A percentile compares a stretch with the other conserved stretches of the same genome.
phyloP scores from a whole-genome alignment of 2,113 vertebrate species.

The Lucifuga dentata region DNA sequence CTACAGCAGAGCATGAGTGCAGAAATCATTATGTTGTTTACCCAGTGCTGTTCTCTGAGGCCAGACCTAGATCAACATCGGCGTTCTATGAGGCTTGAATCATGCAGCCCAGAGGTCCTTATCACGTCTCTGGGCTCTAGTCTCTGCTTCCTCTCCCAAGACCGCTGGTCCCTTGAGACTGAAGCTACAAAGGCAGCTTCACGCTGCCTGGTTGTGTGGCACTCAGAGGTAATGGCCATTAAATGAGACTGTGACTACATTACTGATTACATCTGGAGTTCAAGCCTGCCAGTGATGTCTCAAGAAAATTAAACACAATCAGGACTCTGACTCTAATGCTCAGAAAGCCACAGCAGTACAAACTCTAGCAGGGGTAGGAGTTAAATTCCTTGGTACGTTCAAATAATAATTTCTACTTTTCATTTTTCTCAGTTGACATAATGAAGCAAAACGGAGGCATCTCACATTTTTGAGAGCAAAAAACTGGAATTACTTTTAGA shows the following conservation, averaged over 20 bases:
- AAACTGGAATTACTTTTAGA: no score
- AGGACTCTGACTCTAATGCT: constrained; percentile 8
- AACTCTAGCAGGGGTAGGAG: no score
- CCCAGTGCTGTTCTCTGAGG: neutral
- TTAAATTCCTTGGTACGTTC: neutral
- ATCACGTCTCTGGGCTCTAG: constrained; percentile 68
- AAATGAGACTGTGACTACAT: constrained; percentile 66
- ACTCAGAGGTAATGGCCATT: constrained; percentile 68
- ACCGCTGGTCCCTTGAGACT: constrained; percentile 48
- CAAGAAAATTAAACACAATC: constrained; percentile 23
- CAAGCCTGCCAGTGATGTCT: constrained; percentile 23
- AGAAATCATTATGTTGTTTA: constrained; percentile 23
- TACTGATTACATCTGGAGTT: constrained; percentile 70
- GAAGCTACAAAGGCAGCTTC: constrained; percentile 68
- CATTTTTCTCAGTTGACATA: no score
- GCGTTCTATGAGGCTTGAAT: constrained; percentile 42
- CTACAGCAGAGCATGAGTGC: no score
- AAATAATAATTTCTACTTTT: no score
- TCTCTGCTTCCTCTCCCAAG: constrained; percentile 66
- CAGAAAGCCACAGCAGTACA: neutral
- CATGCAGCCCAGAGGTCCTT: constrained; percentile 48
- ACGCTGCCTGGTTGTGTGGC: constrained; percentile 59
- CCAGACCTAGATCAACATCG: constrained; percentile 50
- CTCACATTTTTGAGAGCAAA: no score
- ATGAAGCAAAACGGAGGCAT: no score